A percentile compares a stretch with the other conserved stretches of the same genome.
phyloP scores from a whole-genome alignment of 2,888 invertebrate genomes.

The Aethes cnicana region DNA sequence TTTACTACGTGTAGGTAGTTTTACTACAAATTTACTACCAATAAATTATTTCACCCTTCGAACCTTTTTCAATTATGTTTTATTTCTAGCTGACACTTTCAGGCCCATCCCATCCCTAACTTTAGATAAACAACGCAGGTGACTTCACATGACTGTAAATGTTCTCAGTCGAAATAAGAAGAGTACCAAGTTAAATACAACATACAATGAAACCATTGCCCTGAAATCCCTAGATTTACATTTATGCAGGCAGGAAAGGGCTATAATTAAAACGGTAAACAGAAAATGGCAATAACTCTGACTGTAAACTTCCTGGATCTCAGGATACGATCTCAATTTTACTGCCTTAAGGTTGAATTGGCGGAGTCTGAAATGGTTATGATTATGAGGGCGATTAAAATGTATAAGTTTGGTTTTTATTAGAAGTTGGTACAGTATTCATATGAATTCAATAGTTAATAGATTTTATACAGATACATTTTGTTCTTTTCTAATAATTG shows the following conservation, averaged over 20 bases:
- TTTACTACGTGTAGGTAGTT: no score
- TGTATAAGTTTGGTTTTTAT: no score
- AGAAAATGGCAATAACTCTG: slow-evolving; percentile 19
- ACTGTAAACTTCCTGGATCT: slow-evolving; percentile 19
- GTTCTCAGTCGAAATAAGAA: slow-evolving; percentile 15
- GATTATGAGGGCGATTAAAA: no score
- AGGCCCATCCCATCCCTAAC: slow-evolving; percentile 17
- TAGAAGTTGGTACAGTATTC: no score
- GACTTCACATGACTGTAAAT: slow-evolving; percentile 21
- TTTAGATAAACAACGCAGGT: slow-evolving; percentile 14
- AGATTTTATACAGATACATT: no score
- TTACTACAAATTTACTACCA: slow-evolving; percentile 21
- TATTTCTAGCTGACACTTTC: slow-evolving; percentile 26
- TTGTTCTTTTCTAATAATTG: no score
- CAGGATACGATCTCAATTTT: slow-evolving; percentile 26
- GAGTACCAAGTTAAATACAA: no score
- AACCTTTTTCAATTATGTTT: slow-evolving; percentile 25
- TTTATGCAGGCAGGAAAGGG: slow-evolving; percentile 23
- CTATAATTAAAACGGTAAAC: slow-evolving; percentile 25
- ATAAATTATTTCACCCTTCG: slow-evolving; percentile 21
- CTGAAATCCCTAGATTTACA: slow-evolving; percentile 5
- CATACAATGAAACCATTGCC: neutral
- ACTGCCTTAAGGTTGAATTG: neutral
- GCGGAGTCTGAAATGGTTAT: no score
- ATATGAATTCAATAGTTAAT: no score